Percentiles rank a stretch among this genome's conserved stretches.
Evolutionary conservation across 2,797 vertebrate genomes (phyloP).

Genomic region (Hemibagrus guttatus): DNA sequence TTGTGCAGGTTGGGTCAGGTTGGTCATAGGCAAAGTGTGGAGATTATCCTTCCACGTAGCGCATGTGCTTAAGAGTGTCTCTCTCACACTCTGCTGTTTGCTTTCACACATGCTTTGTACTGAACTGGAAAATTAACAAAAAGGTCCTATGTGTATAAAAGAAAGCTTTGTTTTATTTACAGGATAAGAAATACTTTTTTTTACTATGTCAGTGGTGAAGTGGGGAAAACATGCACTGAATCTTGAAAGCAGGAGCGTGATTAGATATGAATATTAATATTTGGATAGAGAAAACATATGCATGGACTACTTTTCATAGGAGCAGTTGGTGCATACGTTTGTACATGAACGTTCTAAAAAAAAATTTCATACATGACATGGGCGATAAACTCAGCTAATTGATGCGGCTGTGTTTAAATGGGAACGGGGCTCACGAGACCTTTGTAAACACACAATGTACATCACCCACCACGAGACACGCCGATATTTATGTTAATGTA

Average conservation of each 20-base stretch:
- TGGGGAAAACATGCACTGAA: slow-evolving; percentile 47
- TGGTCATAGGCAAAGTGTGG: slow-evolving; percentile 64
- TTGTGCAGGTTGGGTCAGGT: slow-evolving; percentile 65
- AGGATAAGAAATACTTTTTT: slow-evolving; percentile 80
- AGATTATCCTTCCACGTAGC: slow-evolving; percentile 43
- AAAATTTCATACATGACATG: slow-evolving; percentile 35
- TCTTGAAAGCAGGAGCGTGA: slow-evolving; percentile 46
- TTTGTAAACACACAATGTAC: slow-evolving; percentile 34
- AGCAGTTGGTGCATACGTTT: slow-evolving; percentile 48
- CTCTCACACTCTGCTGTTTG: slow-evolving; percentile 65
- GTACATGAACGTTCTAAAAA: slow-evolving; percentile 53
- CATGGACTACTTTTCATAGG: slow-evolving; percentile 52
- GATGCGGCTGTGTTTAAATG: not conserved
- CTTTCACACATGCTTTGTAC: slow-evolving; percentile 75
- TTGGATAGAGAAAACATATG: slow-evolving; percentile 26
- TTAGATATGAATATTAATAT: slow-evolving; percentile 28
- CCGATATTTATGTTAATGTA: slow-evolving; percentile 30
- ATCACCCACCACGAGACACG: slow-evolving; percentile 9
- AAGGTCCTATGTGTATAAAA: slow-evolving; percentile 80
- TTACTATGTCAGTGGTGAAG: slow-evolving; percentile 24
- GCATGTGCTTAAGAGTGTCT: slow-evolving; percentile 66
- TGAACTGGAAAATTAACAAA: slow-evolving; percentile 71
- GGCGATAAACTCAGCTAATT: not conserved
- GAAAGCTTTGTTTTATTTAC: slow-evolving; percentile 86
- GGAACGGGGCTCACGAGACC: slow-evolving; percentile 24